These are phyloP conservation scores for Pedetes capensis DNA, from an alignment of 2,113 vertebrate genomes.

Conservation along the genomic window DNA sequence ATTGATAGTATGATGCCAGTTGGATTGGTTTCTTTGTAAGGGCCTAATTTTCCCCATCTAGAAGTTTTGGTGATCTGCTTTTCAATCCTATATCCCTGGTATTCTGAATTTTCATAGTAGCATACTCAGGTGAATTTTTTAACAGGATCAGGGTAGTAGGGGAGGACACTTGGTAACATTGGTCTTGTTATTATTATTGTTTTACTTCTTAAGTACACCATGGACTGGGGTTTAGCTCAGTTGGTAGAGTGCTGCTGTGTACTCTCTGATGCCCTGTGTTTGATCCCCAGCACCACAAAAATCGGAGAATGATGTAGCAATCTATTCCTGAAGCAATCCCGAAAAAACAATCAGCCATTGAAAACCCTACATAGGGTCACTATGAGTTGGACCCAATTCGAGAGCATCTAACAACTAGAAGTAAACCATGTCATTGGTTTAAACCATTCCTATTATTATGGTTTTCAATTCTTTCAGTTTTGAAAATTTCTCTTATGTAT, in stretches of 20 bases:
- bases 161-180: background rate
- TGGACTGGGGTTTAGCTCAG: too few species aligned
- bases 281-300: too few species aligned
- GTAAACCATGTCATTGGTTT: background rate
- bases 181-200: background rate
- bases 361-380: too few species aligned
- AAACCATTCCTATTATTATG: background rate
- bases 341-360: too few species aligned
- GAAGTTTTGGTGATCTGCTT: background rate
- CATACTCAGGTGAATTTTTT: background rate
- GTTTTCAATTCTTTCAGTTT: conserved; percentile 20
- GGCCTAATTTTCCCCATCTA: background rate
- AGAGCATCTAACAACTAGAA: too few species aligned
- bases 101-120: background rate
- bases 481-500: conserved; percentile 10
- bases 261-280: too few species aligned
- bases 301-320: too few species aligned
- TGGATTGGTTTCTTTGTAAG: conserved; percentile 20
- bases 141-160: too few species aligned
- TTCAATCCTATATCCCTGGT: background rate
- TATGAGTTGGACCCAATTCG: too few species aligned
- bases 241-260: too few species aligned
- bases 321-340: too few species aligned
- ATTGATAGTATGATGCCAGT: background rate
- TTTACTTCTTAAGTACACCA: background rate